Conservation (phyloP, 2,797 vertebrate species). For the Anabacerthia variegaticeps region DNA sequence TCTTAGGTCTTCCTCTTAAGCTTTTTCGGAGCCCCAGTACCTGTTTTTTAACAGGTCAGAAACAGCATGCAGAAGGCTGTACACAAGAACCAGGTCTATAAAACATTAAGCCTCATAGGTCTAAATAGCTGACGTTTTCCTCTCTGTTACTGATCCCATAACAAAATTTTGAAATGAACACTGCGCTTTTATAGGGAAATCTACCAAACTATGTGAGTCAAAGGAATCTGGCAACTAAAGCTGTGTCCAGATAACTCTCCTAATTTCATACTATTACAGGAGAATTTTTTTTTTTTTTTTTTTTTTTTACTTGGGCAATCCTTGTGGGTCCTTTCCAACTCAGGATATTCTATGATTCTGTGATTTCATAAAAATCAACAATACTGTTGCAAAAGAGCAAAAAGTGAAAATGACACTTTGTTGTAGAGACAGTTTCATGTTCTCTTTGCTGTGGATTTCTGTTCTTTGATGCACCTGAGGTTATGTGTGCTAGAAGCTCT, state of each 20-base stretch:
- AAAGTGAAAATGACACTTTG: neutral
- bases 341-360: neutral
- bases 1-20: neutral
- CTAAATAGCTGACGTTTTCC: neutral
- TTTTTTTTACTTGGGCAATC: neutral
- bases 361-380: neutral
- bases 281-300: neutral
- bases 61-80: neutral
- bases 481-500: neutral
- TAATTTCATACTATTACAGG: neutral
- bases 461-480: neutral
- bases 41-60: neutral
- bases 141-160: neutral
- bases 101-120: neutral
- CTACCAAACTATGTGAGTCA: accelerated
- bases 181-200: neutral
- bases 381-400: neutral
- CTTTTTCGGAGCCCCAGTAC: neutral
- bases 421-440: neutral
- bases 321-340: neutral
- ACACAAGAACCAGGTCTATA: neutral
- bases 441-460: neutral
- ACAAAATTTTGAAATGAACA: neutral
- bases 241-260: neutral
- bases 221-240: neutral